Percentiles rank a stretch among this genome's conserved stretches.
These are phyloP conservation scores for Spongilla lacustris DNA, from an alignment of 37 sponge, comb jelly and placozoan genomes.

Conservation along the genomic window DNA sequence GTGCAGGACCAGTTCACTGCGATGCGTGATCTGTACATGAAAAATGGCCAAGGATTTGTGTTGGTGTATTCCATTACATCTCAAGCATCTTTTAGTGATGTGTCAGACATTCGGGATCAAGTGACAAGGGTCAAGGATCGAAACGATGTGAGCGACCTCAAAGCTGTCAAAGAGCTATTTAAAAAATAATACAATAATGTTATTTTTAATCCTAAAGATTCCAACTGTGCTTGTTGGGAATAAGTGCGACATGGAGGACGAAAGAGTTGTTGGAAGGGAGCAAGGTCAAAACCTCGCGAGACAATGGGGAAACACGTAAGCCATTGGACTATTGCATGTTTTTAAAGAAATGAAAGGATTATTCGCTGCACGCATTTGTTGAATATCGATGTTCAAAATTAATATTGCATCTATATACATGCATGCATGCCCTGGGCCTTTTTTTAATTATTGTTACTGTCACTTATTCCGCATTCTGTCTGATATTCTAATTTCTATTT, in stretches of 20 bases:
- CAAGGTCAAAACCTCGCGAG: conserved; percentile 89
- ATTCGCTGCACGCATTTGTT: no score
- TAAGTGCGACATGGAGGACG: conserved; percentile 98
- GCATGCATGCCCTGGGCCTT: no score
- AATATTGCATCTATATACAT: no score
- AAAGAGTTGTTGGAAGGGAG: conserved; percentile 96
- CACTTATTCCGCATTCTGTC: no score
- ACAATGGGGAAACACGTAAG: conserved; percentile 76
- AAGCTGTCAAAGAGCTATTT: not conserved
- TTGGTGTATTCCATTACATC: conserved; percentile 98
- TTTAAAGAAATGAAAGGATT: no score
- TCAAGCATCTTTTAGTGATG: conserved; percentile 96
- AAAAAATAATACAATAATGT: not conserved
- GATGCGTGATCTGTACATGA: conserved; percentile 99
- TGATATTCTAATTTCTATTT: no score
- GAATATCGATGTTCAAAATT: no score
- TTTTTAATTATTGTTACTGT: no score
- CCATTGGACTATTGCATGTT: not conserved
- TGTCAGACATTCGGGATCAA: conserved; percentile 93
- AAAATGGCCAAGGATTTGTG: conserved; percentile 99
- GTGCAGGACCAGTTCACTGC: conserved; percentile 98
- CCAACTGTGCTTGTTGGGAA: conserved; percentile 99
- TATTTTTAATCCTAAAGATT: conserved; percentile 49
- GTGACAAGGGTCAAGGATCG: conserved; percentile 96
- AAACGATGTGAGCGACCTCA: conserved; percentile 80